These are phyloP conservation scores for Pampusana beccarii DNA, from an alignment of 2,113 vertebrate species.

Conservation along the genomic window DNA sequence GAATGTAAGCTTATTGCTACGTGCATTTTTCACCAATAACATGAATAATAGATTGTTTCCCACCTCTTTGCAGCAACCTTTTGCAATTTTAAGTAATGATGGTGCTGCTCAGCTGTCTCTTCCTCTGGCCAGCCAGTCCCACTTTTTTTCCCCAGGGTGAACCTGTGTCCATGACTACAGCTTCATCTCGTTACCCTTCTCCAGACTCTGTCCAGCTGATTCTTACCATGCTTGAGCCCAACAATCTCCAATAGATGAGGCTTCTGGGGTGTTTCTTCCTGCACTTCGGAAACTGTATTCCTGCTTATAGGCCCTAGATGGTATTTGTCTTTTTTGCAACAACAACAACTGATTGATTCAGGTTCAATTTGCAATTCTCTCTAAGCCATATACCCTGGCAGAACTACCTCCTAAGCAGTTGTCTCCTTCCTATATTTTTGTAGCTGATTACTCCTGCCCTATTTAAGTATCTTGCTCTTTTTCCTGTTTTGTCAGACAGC, in stretches of 20 bases:
- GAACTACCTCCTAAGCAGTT: neutral
- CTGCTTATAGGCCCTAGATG: neutral
- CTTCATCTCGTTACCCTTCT: neutral
- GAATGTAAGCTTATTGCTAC: neutral
- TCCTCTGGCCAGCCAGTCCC: neutral
- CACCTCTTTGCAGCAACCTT: neutral
- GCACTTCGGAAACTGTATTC: neutral
- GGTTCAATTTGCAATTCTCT: neutral
- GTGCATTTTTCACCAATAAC: neutral
- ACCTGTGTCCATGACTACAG: neutral
- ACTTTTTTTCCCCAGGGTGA: neutral
- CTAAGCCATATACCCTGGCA: neutral
- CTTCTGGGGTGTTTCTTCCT: neutral
- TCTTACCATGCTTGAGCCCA: neutral
- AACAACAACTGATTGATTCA: neutral
- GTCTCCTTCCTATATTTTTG: neutral
- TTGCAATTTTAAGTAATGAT: neutral
- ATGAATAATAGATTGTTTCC: neutral
- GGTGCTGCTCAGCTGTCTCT: neutral
- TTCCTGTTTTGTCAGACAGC: neutral
- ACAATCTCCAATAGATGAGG: neutral
- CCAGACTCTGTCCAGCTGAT: neutral
- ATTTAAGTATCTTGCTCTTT: neutral
- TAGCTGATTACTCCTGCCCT: neutral
- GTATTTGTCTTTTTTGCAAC: neutral